Percentiles rank a stretch among this genome's conserved stretches.
Conservation (phyloP, 2,113 vertebrate species). For the Hirundichthys speculiger region DNA sequence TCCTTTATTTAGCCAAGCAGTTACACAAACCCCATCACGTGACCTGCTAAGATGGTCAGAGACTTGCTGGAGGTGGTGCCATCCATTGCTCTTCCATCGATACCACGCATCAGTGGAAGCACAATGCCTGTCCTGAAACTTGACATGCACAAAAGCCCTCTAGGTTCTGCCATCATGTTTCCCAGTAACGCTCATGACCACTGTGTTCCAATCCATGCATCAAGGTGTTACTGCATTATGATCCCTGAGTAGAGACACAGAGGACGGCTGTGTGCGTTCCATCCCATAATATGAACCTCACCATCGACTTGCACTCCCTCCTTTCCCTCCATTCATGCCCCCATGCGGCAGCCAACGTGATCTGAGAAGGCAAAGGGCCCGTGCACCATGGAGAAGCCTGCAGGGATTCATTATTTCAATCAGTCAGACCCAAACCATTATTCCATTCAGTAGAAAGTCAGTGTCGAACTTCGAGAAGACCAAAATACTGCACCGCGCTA, state of each 20-base stretch:
- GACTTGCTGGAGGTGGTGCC: background rate
- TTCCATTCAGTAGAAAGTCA: too few relatives aligned
- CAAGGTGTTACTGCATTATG: too few relatives aligned
- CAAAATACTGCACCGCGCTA: too few relatives aligned
- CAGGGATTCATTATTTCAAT: background rate
- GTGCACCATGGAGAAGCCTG: slow-evolving; percentile 1
- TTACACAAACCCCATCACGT: background rate
- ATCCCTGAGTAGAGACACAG: background rate
- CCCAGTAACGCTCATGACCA: too few relatives aligned
- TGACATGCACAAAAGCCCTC: too few relatives aligned
- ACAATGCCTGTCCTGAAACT: background rate
- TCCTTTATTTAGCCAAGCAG: too few relatives aligned
- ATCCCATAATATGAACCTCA: slow-evolving; percentile 51
- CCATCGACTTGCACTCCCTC: slow-evolving; percentile 46
- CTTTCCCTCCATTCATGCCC: slow-evolving; percentile 55
- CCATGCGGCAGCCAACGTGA: slow-evolving; percentile 54
- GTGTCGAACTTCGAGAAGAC: too few relatives aligned
- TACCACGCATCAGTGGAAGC: background rate
- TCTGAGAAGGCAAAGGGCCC: slow-evolving; percentile 17
- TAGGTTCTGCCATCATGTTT: too few relatives aligned
- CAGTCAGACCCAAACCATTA: too few relatives aligned
- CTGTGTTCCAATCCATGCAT: too few relatives aligned
- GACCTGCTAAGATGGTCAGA: background rate
- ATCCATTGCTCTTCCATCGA: slow-evolving; percentile 2
- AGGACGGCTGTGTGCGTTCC: slow-evolving; percentile 43